Conservation (phyloP, 2,113 vertebrate species). For the Vombatus ursinus region DNA sequence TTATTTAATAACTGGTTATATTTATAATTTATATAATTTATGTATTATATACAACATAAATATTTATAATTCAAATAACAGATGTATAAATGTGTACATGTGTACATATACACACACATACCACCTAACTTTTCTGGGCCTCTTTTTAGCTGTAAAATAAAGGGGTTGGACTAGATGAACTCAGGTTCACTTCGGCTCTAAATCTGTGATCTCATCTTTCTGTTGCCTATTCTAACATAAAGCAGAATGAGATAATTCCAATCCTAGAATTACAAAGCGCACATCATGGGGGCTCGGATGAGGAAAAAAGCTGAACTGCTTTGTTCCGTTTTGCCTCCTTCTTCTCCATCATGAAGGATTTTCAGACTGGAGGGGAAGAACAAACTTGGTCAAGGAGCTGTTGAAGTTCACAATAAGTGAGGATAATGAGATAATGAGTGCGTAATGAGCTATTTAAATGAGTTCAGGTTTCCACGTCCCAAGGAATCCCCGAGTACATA, state of each 20-base stretch:
- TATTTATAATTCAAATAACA: not conserved
- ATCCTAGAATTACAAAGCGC: not conserved
- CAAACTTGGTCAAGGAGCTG: not conserved
- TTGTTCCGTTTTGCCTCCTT: not conserved
- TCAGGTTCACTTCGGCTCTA: too few species aligned
- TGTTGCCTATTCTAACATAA: too few species aligned
- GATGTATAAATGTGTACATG: not conserved
- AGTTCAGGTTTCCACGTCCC: not conserved
- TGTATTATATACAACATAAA: not conserved
- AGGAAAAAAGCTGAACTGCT: not conserved
- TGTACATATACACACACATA: rapidly evolving
- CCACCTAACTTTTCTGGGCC: not conserved
- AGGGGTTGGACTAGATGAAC: not conserved
- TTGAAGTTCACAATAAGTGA: not conserved
- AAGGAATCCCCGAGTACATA: not conserved
- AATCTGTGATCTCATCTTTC: too few species aligned
- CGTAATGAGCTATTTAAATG: not conserved
- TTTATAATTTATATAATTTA: not conserved
- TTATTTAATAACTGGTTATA: not conserved
- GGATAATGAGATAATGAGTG: not conserved
- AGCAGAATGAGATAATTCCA: not conserved
- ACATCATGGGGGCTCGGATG: not conserved
- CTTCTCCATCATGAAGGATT: not conserved
- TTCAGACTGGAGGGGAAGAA: not conserved
- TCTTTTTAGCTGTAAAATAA: not conserved